Evolutionary conservation across 2,888 invertebrate genomes (phyloP).

Genomic region (Orthosia gothica): DNA sequence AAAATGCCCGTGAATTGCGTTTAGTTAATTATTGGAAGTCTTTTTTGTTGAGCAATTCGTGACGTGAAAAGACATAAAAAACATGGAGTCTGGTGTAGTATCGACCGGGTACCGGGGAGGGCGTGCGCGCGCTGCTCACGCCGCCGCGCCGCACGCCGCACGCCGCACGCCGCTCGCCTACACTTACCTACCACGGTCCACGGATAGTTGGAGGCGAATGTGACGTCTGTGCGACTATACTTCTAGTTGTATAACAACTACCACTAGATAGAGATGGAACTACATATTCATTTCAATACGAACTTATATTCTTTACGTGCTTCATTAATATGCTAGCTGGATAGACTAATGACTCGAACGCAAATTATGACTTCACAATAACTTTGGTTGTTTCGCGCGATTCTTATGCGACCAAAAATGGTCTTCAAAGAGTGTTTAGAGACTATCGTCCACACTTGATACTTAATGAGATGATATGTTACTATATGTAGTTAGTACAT

Average conservation of each 20-base stretch:
- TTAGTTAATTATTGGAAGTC: conserved; percentile 83
- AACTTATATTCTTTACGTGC: conserved; percentile 20
- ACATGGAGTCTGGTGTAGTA: conserved; percentile 89
- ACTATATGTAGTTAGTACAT: conserved; percentile 19
- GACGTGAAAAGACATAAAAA: conserved; percentile 90
- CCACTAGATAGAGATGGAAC: conserved; percentile 46
- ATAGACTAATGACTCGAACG: conserved; percentile 8
- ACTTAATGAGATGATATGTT: conserved; percentile 49
- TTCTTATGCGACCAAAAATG: conserved; percentile 4
- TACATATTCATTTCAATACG: conserved; percentile 45
- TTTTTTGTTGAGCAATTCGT: conserved; percentile 86
- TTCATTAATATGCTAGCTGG: conserved; percentile 29
- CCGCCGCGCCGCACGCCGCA: conserved; percentile 73
- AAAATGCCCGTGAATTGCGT: conserved; percentile 71
- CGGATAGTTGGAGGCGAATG: conserved; percentile 64
- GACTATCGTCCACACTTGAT: conserved; percentile 35
- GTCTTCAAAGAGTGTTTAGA: neutral
- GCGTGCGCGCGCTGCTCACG: conserved; percentile 85
- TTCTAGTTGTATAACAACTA: conserved; percentile 56
- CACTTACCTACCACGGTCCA: conserved; percentile 63
- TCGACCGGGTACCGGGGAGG: conserved; percentile 89
- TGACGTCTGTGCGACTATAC: conserved; percentile 67
- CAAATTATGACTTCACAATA: conserved; percentile 16
- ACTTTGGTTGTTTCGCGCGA: conserved; percentile 18
- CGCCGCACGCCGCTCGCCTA: conserved; percentile 77